phyloP scores from a whole-genome alignment of 2,888 invertebrate species.

The Bedellia somnulentella region DNA sequence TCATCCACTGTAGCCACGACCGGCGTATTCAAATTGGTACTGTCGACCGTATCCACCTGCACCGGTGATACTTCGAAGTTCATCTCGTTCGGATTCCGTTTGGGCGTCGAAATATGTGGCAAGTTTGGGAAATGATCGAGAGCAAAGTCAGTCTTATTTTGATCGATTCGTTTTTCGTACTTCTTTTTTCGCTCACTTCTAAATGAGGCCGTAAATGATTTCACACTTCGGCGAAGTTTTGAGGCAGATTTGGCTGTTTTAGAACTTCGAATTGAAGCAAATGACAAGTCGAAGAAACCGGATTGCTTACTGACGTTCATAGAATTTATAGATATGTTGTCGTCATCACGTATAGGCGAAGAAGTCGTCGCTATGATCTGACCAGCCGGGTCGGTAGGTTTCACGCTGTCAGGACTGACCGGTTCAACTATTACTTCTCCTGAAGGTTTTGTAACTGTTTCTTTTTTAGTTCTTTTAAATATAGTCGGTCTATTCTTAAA shows the following conservation, averaged over 20 bases:
- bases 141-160: conserved; percentile 43
- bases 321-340: conserved; percentile 45
- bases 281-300: conserved; percentile 52
- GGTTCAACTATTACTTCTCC: conserved; percentile 46
- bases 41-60: conserved; percentile 49
- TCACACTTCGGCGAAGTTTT: conserved; percentile 47
- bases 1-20: conserved; percentile 27
- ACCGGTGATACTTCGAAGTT: conserved; percentile 44
- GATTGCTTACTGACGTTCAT: conserved; percentile 53
- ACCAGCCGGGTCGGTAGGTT: conserved; percentile 46
- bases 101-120: conserved; percentile 32
- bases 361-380: conserved; percentile 47
- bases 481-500: conserved; percentile 53
- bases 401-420: conserved; percentile 39
- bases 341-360: conserved; percentile 49
- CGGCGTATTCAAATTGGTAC: conserved; percentile 32
- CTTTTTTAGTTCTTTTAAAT: conserved; percentile 48
- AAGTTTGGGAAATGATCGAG: conserved; percentile 30
- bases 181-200: conserved; percentile 54
- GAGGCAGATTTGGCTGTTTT: conserved; percentile 52
- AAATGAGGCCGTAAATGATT: conserved; percentile 56
- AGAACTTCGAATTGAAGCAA: conserved; percentile 41
- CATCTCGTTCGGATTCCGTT: conserved; percentile 35
- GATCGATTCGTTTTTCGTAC: conserved; percentile 42
- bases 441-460: conserved; percentile 32